Conservation (phyloP, 2,113 vertebrate genomes). For the Potamarius usumacintae region DNA sequence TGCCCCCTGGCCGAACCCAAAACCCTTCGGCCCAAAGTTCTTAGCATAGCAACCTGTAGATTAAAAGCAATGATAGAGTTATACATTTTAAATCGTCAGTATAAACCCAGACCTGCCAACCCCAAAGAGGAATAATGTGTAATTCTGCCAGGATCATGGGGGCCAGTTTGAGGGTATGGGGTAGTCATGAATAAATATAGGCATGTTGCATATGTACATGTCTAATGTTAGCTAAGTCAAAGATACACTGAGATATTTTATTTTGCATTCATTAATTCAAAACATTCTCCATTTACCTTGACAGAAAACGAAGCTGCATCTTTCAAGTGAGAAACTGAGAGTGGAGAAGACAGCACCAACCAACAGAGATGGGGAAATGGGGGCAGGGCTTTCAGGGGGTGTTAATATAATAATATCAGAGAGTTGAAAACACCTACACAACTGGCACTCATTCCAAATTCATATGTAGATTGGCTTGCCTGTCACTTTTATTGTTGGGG, state of each 20-base stretch:
- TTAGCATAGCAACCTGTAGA: conserved; percentile 91
- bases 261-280: background rate
- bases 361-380: background rate
- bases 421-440: background rate
- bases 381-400: background rate
- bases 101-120: background rate
- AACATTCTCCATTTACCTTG: background rate
- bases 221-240: background rate
- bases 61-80: conserved; percentile 31
- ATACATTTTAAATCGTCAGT: background rate
- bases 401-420: background rate
- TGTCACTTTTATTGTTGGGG: background rate
- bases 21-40: conserved; percentile 95
- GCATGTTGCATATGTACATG: background rate
- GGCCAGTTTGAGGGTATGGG: background rate
- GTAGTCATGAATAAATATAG: background rate
- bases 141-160: background rate
- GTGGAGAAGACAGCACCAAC: background rate
- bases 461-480: background rate
- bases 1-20: conserved; percentile 93
- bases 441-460: background rate
- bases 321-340: background rate
- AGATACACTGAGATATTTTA: background rate
- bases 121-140: background rate
- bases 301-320: background rate